phyloP scores from a whole-genome alignment of 2,113 vertebrate species.

The Psophia crepitans region DNA sequence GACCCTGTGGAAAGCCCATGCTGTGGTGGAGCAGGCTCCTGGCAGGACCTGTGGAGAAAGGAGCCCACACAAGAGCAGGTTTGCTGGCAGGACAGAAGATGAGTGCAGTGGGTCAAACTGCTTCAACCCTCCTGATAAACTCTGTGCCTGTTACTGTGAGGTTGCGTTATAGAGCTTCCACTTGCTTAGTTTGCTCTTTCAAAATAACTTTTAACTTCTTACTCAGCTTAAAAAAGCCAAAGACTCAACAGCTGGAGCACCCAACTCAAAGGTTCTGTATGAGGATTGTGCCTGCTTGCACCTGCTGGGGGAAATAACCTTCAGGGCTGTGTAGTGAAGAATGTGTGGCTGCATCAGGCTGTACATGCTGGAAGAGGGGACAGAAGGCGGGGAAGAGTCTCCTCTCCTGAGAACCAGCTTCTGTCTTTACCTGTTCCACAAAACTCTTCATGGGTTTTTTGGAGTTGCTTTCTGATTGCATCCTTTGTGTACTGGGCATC shows the following conservation, averaged over 20 bases:
- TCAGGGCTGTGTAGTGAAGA: not conserved
- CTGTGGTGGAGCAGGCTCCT: too few relatives aligned
- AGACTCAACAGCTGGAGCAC: not conserved
- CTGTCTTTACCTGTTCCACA: not conserved
- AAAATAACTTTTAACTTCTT: not conserved
- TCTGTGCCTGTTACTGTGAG: not conserved
- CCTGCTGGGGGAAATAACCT: not conserved
- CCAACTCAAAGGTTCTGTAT: not conserved
- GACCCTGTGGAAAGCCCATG: too few relatives aligned
- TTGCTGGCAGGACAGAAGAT: not conserved
- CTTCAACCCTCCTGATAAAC: not conserved
- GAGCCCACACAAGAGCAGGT: too few relatives aligned
- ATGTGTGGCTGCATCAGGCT: accelerated
- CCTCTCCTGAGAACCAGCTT: not conserved
- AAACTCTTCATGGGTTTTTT: not conserved
- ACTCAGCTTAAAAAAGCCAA: not conserved
- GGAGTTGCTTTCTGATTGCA: not conserved
- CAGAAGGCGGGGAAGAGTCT: accelerated
- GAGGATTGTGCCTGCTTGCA: not conserved
- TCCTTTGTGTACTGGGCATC: not conserved
- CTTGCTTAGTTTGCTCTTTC: not conserved
- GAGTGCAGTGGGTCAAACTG: not conserved
- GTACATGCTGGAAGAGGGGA: not conserved
- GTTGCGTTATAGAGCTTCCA: accelerated
- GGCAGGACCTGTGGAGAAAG: too few relatives aligned